These are phyloP conservation scores for Tetramorium parvispinum DNA, from an alignment of 1,140 invertebrate genomes.

Conservation along the genomic window DNA sequence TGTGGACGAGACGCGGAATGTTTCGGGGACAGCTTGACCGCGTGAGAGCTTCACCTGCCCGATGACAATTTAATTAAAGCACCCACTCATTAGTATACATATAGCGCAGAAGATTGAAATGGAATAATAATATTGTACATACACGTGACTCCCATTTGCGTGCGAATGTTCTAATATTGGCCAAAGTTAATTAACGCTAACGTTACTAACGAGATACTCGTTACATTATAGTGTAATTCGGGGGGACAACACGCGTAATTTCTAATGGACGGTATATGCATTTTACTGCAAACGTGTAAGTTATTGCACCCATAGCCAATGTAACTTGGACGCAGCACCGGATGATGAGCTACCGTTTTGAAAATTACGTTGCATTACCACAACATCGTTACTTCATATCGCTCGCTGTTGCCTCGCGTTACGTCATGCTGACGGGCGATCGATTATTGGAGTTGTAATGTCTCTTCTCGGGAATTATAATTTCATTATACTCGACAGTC, in stretches of 20 bases:
- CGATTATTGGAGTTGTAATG: slow-evolving; percentile 52
- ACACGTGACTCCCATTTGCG: neutral
- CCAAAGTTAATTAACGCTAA: neutral
- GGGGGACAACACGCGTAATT: neutral
- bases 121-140: neutral
- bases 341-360: slow-evolving; percentile 51
- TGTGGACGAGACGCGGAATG: neutral
- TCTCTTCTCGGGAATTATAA: slow-evolving; percentile 37
- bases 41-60: neutral
- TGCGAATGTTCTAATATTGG: neutral
- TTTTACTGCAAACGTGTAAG: slow-evolving; percentile 9
- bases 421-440: slow-evolving; percentile 34
- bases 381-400: slow-evolving; percentile 36
- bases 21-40: neutral
- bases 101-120: neutral
- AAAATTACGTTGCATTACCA: slow-evolving; percentile 42
- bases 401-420: slow-evolving; percentile 23
- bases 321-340: neutral
- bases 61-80: neutral
- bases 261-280: neutral
- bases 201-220: neutral
- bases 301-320: slow-evolving; percentile 8
- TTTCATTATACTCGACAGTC: slow-evolving; percentile 41
- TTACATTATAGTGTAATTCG: neutral
- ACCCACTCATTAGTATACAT: neutral